A percentile compares a stretch with the other conserved stretches of the same genome.
These are phyloP conservation scores for Otis tarda DNA, from an alignment of 2,113 vertebrate genomes.

Conservation along the genomic window DNA sequence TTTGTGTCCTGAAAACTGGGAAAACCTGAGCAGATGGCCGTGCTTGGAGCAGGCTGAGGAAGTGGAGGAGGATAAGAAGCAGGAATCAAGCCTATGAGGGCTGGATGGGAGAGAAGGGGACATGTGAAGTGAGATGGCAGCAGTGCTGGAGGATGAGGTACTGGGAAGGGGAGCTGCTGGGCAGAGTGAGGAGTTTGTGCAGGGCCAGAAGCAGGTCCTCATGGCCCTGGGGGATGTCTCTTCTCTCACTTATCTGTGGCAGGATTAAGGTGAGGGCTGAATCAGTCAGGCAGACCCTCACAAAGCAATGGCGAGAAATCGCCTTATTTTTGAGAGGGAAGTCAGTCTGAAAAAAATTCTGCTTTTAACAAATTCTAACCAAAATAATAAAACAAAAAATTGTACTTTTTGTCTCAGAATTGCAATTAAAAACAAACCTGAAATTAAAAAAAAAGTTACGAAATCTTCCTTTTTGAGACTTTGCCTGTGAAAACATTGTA, in stretches of 20 bases:
- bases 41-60: not conserved
- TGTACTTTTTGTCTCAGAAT: not conserved
- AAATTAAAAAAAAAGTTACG: not conserved
- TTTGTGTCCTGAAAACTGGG: not conserved
- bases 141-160: not conserved
- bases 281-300: not conserved
- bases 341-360: not conserved
- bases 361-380: not conserved
- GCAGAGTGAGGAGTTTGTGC: not conserved
- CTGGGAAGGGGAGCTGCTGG: accelerated
- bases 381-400: not conserved
- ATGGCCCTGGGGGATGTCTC: not conserved
- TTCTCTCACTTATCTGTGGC: not conserved
- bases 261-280: not conserved
- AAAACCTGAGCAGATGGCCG: not conserved
- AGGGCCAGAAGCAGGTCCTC: not conserved
- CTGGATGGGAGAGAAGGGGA: not conserved
- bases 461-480: not conserved
- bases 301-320: not conserved
- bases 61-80: not conserved
- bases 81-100: not conserved
- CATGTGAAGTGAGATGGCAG: not conserved
- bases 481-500: not conserved
- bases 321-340: not conserved
- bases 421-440: not conserved